Evolutionary conservation across 2,888 invertebrate genomes (phyloP), one percentile per base, ranked within the genome.

Genomic region (Diaperis boleti): DNA sequence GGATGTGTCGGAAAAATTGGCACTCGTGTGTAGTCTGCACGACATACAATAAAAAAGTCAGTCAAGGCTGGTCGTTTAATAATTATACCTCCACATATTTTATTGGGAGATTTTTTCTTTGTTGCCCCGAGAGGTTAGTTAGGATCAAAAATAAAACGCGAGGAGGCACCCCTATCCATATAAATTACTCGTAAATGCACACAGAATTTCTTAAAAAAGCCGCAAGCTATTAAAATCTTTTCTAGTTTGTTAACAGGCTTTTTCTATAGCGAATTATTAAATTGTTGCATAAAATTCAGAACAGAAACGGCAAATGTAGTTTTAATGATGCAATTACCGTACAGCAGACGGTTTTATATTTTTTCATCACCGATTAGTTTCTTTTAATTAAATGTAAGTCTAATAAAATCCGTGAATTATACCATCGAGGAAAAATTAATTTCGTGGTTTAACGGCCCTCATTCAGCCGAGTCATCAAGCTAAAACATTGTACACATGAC

Each of bases 221-320:
- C n/a, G 17, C 35, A 33, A 37, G 13, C 52, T 37, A 52, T 55
- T 42, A 55, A 55, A 55, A 55, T 42, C 42, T 13, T 55, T 17
- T 41, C 55, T 42, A 41, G 42, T 55, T 55, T 41, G 55, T 55
- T 42, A 33, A 13, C 52, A 52, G 13, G 6, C 22, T 52, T 52
- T 52, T 52, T 49, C 35, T 20, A 35, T n/a, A 11, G 35, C 1
- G 20, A 37, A 52, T 52, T 52, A 52, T 52, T 52, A 52, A 52
- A 37, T 37, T 52, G 52, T 52, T 52, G 52, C 52, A 52, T 52
- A 52, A 37, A 49, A 49, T 49, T 35, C 17, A 52, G 52, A 52
- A 37, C 37, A 52, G 52, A 37, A 52, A 52, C 37, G 52, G 52
- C 52, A 52, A 52, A 52, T 52, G 52, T 35, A 20, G 52, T 39